phyloP scores from a whole-genome alignment of 2,113 vertebrate species.

The Halcyon senegalensis region DNA sequence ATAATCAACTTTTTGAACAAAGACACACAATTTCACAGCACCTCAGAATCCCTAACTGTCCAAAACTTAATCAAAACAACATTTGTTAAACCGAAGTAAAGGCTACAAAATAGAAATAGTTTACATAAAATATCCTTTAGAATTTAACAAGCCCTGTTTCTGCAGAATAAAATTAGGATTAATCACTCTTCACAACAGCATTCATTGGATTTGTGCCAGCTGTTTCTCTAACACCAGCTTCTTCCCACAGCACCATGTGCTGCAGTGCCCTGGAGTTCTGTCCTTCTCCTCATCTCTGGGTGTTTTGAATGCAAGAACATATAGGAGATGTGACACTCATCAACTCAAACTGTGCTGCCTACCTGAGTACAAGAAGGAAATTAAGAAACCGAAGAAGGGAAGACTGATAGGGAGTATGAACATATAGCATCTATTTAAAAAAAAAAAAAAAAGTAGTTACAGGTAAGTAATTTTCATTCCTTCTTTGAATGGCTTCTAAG shows the following conservation, averaged over 20 bases:
- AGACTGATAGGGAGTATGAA: neutral
- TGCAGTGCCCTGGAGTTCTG: neutral
- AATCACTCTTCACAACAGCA: neutral
- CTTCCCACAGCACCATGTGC: neutral
- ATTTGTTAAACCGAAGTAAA: neutral
- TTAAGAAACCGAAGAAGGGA: neutral
- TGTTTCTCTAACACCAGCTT: neutral
- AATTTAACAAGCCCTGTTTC: neutral
- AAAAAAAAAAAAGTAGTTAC: neutral
- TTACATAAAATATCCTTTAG: neutral
- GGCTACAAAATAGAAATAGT: neutral
- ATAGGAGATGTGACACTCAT: neutral
- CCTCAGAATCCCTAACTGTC: neutral
- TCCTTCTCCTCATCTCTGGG: neutral
- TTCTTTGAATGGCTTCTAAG: neutral
- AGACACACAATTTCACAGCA: neutral
- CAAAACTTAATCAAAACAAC: neutral
- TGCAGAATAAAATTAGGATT: neutral
- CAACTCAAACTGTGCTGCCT: neutral
- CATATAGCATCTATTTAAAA: neutral
- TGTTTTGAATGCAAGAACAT: neutral
- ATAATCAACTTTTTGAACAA: neutral
- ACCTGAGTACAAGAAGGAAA: neutral
- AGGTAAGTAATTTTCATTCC: neutral
- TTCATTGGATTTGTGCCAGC: fast-evolving